phyloP scores from a whole-genome alignment of 2,797 vertebrate genomes.

The Neosilurus hyrtlii region DNA sequence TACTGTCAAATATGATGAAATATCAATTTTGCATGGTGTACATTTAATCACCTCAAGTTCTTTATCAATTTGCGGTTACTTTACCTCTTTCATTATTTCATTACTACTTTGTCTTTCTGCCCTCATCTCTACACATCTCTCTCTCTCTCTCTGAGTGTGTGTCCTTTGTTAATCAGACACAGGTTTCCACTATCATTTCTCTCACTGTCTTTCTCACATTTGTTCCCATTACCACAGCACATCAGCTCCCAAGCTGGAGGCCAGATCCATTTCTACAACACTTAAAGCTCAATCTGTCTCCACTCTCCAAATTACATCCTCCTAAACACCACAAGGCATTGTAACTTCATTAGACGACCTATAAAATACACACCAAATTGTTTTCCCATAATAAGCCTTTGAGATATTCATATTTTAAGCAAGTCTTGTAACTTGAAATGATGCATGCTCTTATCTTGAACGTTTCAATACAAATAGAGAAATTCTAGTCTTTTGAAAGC shows the following conservation, averaged over 20 bases:
- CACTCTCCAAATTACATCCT: conserved; percentile 30
- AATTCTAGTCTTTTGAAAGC: neutral
- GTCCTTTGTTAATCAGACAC: conserved; percentile 33
- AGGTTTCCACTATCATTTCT: conserved; percentile 38
- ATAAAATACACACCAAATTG: neutral
- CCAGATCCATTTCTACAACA: conserved; percentile 38
- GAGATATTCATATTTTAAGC: neutral
- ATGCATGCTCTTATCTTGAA: neutral
- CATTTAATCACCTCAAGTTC: conserved; percentile 31
- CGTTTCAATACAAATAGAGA: neutral
- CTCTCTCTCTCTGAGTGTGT: neutral
- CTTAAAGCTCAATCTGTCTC: conserved; percentile 46
- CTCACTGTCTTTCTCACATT: conserved; percentile 33
- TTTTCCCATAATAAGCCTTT: neutral
- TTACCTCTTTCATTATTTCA: conserved; percentile 30
- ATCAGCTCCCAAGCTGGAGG: conserved; percentile 39
- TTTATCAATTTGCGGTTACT: conserved; percentile 24
- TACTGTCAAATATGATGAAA: neutral
- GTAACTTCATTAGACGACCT: conserved; percentile 5
- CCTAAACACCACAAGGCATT: conserved; percentile 22
- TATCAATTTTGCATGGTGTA: neutral
- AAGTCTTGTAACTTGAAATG: neutral
- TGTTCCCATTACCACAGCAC: conserved; percentile 40
- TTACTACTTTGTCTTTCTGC: conserved; percentile 33
- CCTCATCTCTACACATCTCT: neutral